Evolutionary conservation across 2,797 vertebrate species (phyloP), one percentile per base, ranked within the genome.

Genomic region (Rhincodon typus): DNA sequence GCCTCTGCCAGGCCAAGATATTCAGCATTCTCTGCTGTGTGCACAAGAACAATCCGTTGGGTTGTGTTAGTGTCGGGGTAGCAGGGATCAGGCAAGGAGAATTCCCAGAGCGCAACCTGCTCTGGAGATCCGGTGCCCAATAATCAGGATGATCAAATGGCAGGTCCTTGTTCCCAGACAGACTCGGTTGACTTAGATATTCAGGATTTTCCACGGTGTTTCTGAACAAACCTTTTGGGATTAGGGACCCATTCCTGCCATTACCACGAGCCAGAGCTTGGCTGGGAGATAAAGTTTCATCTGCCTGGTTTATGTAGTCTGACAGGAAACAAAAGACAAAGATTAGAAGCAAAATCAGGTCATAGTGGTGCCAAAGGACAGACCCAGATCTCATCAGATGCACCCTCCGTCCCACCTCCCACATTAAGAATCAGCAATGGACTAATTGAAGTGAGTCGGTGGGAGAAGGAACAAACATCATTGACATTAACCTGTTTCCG

Each of bases 131-230:
- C 74, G 99, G 98, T 97, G 99, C 98, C 98, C 99, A 98, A 97
- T 99, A 99, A 97, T 99, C 99, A 0, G 98, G 99, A 97, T 99
- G 99, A 98, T 99, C 98, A 5, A 99, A 99, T 86, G 98, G 99
- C 1, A 98, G 98, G 38, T 98, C 96, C 25, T 96, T 77, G 30
- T 98, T 87, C 50, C 69, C 30, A 15, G 96, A 96, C 69, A 96
- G 95, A 5, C 62, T 96, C 0, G 90, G 93, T 4, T 98, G 98
- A 13, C 98, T 97, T 97, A 99, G 96, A 97, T 99, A 99, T 96
- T 98, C 98, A 0, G 98, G 98, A 97, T 99, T 99, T 97, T 99
- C 99, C 97, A 99, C 98, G 0, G 98, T 98, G 94, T 98, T 98
- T 95, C 98, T 97, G 0, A 98, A 98, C 82, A 77, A 98, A 96